Evolutionary conservation across 2,113 vertebrate genomes (phyloP).

Genomic region (Micromys minutus): DNA sequence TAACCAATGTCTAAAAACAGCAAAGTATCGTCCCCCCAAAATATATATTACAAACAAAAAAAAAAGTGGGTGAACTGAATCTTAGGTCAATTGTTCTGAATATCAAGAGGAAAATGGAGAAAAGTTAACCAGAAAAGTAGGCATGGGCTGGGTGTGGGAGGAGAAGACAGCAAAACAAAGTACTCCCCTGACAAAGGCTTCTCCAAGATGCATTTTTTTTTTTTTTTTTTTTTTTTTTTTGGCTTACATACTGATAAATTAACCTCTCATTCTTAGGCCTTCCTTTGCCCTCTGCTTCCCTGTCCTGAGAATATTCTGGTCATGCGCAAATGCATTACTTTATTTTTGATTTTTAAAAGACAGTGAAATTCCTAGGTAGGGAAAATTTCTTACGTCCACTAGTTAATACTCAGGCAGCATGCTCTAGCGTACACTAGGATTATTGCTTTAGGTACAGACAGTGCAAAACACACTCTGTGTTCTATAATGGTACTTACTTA

Average conservation of each 20-base stretch:
- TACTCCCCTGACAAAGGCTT: constrained; percentile 49
- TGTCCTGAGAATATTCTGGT: constrained; percentile 74
- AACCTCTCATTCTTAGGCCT: constrained; percentile 67
- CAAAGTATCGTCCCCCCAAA: constrained; percentile 84
- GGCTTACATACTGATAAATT: constrained; percentile 64
- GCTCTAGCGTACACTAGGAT: constrained; percentile 84
- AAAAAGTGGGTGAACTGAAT: constrained; percentile 59
- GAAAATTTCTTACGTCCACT: constrained; percentile 79
- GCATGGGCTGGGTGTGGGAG: neutral
- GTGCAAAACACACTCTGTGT: constrained; percentile 83
- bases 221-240: constrained; percentile 67
- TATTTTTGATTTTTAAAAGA: constrained; percentile 71
- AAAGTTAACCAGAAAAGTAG: constrained; percentile 75
- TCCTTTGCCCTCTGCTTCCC: constrained; percentile 50
- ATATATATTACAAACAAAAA: constrained; percentile 83
- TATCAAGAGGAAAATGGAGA: constrained; percentile 69
- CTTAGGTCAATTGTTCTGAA: constrained; percentile 66
- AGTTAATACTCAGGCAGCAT: constrained; percentile 85
- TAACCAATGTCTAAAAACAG: constrained; percentile 80
- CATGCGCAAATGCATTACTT: constrained; percentile 80
- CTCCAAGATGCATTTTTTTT: constrained; percentile 25
- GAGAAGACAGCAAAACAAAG: constrained; percentile 65
- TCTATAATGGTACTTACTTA: constrained; percentile 77
- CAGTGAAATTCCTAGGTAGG: constrained; percentile 76
- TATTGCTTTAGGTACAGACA: constrained; percentile 87